Conservation (phyloP, 2,113 vertebrate genomes). For the Cyprinodon variegatus region DNA sequence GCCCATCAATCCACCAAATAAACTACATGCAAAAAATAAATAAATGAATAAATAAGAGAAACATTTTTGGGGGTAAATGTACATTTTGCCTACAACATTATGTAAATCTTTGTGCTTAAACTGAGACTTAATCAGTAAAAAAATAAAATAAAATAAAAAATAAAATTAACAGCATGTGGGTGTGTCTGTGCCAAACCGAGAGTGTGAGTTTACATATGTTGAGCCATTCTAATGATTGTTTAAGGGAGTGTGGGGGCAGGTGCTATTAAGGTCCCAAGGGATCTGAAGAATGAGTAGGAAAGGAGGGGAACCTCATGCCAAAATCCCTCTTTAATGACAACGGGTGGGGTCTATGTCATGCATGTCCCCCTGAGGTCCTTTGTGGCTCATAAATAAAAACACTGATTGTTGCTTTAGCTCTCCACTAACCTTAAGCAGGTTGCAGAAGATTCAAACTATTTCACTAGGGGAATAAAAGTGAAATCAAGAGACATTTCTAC, state of each 20-base stretch:
- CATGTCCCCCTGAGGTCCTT: constrained; percentile 57
- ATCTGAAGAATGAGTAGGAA: constrained; percentile 13
- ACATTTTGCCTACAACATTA: not conserved
- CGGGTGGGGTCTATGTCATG: constrained; percentile 50
- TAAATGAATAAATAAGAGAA: not conserved
- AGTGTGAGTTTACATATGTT: constrained; percentile 69
- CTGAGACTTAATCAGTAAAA: constrained; percentile 13
- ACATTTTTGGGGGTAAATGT: not conserved
- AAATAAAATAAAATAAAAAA: not conserved
- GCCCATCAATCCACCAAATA: constrained; percentile 48
- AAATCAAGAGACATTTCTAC: not conserved
- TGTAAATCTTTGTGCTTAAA: constrained; percentile 22
- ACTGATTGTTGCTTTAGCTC: constrained; percentile 69
- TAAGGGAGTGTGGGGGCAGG: constrained; percentile 75
- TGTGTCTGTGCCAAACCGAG: constrained; percentile 50
- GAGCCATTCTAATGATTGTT: constrained; percentile 62
- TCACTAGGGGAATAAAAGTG: constrained; percentile 26
- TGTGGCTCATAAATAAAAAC: constrained; percentile 75
- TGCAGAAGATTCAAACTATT: constrained; percentile 25
- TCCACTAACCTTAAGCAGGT: constrained; percentile 31
- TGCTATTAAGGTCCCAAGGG: constrained; percentile 62
- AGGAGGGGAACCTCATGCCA: constrained; percentile 61
- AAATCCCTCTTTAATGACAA: constrained; percentile 81
- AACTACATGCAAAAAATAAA: constrained; percentile 9
- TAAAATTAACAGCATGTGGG: constrained; percentile 20